Conservation (phyloP, 2,888 invertebrate species). For the Drosophila buzzatii region DNA sequence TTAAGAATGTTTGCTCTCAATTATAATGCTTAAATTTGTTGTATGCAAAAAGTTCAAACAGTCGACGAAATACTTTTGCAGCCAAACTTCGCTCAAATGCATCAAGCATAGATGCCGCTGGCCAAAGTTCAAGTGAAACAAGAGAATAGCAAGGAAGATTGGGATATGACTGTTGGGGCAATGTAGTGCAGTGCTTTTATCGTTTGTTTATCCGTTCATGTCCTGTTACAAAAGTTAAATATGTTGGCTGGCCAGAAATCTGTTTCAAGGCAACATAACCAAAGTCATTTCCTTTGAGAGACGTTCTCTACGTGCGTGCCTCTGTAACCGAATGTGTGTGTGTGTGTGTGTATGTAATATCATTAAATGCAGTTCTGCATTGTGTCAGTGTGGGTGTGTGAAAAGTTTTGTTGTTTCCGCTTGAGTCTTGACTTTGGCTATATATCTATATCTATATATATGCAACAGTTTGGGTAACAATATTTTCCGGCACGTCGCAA, state of each 20-base stretch:
- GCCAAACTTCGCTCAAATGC: conserved; percentile 26
- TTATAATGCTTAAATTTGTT: conserved; percentile 35
- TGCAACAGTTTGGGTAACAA: conserved; percentile 33
- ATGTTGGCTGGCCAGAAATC: conserved; percentile 31
- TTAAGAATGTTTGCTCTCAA: conserved; percentile 24
- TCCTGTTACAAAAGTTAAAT: conserved; percentile 41
- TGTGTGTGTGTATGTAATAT: not conserved
- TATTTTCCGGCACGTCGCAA: conserved; percentile 11
- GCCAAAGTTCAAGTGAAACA: conserved; percentile 32
- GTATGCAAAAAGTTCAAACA: conserved; percentile 5
- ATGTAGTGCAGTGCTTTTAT: conserved; percentile 9
- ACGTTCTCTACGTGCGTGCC: not conserved
- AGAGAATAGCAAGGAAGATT: not conserved
- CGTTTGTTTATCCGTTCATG: conserved; percentile 32
- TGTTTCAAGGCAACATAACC: conserved; percentile 16
- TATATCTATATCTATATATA: conserved; percentile 7
- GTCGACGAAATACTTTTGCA: conserved; percentile 7
- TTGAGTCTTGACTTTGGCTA: conserved; percentile 18
- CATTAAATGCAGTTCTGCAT: too few species aligned
- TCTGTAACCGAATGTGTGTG: conserved; percentile 12
- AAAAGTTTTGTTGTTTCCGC: conserved; percentile 42
- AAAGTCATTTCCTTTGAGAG: conserved; percentile 46
- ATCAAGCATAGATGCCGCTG: conserved; percentile 38
- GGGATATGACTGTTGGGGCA: conserved; percentile 7
- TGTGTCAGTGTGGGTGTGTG: conserved; percentile 12